Evolutionary conservation across 2,888 invertebrate species (phyloP).

Genomic region (Drosophila picticornis): DNA sequence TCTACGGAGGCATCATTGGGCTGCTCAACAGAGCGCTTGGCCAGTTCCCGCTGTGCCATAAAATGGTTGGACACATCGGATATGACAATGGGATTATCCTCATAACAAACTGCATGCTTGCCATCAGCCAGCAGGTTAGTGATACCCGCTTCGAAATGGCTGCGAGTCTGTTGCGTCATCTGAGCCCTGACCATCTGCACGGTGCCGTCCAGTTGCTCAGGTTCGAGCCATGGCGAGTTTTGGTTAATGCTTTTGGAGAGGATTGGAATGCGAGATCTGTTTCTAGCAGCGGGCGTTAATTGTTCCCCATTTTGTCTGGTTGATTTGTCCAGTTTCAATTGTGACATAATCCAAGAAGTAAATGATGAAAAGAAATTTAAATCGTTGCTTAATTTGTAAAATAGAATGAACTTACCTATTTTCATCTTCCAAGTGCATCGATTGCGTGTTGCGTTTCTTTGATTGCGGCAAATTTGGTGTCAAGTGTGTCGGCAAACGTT

Average conservation of each 20-base stretch:
- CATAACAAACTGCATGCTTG: slow-evolving; percentile 25
- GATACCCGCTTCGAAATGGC: slow-evolving; percentile 9
- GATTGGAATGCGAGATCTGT: slow-evolving; percentile 39
- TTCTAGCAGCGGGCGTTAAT: not conserved
- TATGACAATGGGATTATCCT: slow-evolving; percentile 73
- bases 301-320: not conserved
- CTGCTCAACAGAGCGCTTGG: slow-evolving; percentile 9
- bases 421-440: slow-evolving; percentile 20
- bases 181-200: slow-evolving; percentile 47
- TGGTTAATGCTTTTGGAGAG: slow-evolving; percentile 14
- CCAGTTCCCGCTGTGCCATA: slow-evolving; percentile 33
- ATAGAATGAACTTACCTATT: slow-evolving; percentile 30
- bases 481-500: slow-evolving; percentile 58
- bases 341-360: slow-evolving; percentile 5
- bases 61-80: slow-evolving; percentile 73
- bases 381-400: not conserved
- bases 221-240: slow-evolving; percentile 18
- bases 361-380: not conserved
- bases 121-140: slow-evolving; percentile 1
- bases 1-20: slow-evolving; percentile 11
- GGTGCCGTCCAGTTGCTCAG: slow-evolving; percentile 34
- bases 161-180: slow-evolving; percentile 23
- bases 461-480: slow-evolving; percentile 71
- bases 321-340: not conserved
- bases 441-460: slow-evolving; percentile 66